Base-by-base conservation (phyloP, 2,888 invertebrate species). In the Perizoma affinitatum region DNA sequence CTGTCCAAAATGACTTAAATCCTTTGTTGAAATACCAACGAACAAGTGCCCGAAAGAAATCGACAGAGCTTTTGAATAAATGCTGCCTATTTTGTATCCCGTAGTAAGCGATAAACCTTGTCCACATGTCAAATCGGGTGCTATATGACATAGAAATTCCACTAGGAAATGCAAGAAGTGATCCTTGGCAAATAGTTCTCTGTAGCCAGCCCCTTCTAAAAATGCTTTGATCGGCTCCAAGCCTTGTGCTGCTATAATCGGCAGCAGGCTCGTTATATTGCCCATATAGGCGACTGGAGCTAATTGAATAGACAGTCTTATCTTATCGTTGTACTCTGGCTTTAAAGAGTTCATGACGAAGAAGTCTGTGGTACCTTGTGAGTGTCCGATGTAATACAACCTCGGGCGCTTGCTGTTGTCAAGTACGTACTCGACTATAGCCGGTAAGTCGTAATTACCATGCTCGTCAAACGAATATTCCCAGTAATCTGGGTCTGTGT, bases 381-480 rank as follows among this genome's bases (percentile, higher is more conserved):
- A 96, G 77, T 96, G 96, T 1, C 96, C 96, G 6, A 95, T 83
- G 76, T 95, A 96, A 70, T 93, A 93, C 0, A 96, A 66, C 58
- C 93, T 86, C 0, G 90, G 67, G 43, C 91, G 84, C 2, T 92
- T 89, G 0, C 95, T 95, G 5, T 62, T 52, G 0, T 67, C 54
- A 1, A 86, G 63, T 9, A 89, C 73, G 53, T 80, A 81, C 66
- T 90, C 86, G 5, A 88, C 93, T 78, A 93, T 94, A 0, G 95
- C 94, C 6, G 96, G 95, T 1, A 96, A 61, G 79, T 97, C 97
- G 70, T 93, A 93, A 47, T 87, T 74, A 0, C 95, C 96, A 79
- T 95, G 94, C 79, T 97, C 95, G 75, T 96, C 95, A 86, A 94
- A 95, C 42, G 95, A 94, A 73, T 87, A 94, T 36, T 91, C 72